phyloP scores from a whole-genome alignment of 1,140 invertebrate genomes.

The Riptortus pedestris region DNA sequence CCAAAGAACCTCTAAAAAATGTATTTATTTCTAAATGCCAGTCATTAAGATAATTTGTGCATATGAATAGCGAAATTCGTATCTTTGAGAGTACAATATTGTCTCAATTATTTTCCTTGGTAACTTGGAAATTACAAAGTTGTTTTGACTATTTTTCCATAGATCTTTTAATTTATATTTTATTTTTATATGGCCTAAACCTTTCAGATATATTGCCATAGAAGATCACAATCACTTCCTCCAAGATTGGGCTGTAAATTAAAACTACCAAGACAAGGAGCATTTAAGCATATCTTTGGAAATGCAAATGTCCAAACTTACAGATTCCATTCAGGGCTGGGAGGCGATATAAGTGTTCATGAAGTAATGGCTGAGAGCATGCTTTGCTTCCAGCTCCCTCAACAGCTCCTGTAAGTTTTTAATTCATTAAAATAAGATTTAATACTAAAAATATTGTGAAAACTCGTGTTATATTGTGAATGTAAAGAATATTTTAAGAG shows the following conservation, averaged over 20 bases:
- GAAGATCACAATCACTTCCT: conserved; percentile 74
- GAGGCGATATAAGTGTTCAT: conserved; percentile 82
- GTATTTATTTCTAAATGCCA: too few relatives aligned
- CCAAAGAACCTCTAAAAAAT: too few relatives aligned
- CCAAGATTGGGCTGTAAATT: conserved; percentile 67
- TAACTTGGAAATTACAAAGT: too few relatives aligned
- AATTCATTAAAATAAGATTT: too few relatives aligned
- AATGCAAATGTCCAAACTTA: conserved; percentile 74
- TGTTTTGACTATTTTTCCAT: too few relatives aligned
- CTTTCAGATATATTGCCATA: conserved; percentile 51
- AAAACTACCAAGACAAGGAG: conserved; percentile 64
- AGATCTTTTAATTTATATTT: too few relatives aligned
- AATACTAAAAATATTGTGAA: conserved; percentile 8
- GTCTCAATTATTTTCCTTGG: too few relatives aligned
- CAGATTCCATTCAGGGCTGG: conserved; percentile 79
- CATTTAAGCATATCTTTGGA: conserved; percentile 60
- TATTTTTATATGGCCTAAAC: too few relatives aligned
- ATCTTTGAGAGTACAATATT: too few relatives aligned
- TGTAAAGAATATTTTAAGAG: neutral
- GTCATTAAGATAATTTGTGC: too few relatives aligned
- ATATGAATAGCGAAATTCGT: too few relatives aligned
- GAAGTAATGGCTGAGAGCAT: conserved; percentile 88
- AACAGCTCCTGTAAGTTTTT: conserved; percentile 72
- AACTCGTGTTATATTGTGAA: neutral
- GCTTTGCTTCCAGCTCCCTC: conserved; percentile 73